Evolutionary conservation across 2,797 vertebrate species (phyloP), one percentile per base, ranked within the genome.

Genomic region (Echeneis naucrates): DNA sequence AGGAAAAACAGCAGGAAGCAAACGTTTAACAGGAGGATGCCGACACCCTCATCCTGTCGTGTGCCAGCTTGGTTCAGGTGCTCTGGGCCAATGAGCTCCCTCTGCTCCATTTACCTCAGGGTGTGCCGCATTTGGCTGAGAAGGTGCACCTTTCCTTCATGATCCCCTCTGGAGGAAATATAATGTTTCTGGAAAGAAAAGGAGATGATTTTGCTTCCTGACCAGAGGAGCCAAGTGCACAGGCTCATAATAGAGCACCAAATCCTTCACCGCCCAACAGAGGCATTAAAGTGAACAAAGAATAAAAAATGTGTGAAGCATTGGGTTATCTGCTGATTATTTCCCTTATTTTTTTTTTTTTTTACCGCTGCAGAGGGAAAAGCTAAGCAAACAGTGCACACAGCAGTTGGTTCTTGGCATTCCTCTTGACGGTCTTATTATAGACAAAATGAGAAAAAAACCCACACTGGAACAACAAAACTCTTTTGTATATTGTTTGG

Each of bases 21-120:
- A 93, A 87, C 85, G 82, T 92, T 94, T 92, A 94, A 88, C 92
- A 82, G 88, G 92, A 95, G 94, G 95, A 95, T 94, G 95, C 95
- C 83, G 81, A 95, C 96, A 94, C 95, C 96, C 95, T 94, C 95
- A 96, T 97, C 95, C 96, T 96, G 96, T 96, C 96, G 96, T 97
- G 96, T 97, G 96, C 95, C 96, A 68, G 64, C 76, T 71, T 69
- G 75, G 88, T 93, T 96, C 96, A 97, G 95, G 96, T 96, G 95
- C 93, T 89, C 86, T 85, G 93, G 58, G 77, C 87, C 93, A 93
- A 78, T 86, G 78, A 40, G 62, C 55, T 81, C 75, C 77, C 71
- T 62, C 72, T 17, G 32, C 74, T 80, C 92, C 93, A 89, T 92
- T 94, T 82, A 95, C 94, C 95, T 95, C 91, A 90, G 94, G 94